phyloP scores from a whole-genome alignment of 2,113 vertebrate species.

The Eublepharis macularius region DNA sequence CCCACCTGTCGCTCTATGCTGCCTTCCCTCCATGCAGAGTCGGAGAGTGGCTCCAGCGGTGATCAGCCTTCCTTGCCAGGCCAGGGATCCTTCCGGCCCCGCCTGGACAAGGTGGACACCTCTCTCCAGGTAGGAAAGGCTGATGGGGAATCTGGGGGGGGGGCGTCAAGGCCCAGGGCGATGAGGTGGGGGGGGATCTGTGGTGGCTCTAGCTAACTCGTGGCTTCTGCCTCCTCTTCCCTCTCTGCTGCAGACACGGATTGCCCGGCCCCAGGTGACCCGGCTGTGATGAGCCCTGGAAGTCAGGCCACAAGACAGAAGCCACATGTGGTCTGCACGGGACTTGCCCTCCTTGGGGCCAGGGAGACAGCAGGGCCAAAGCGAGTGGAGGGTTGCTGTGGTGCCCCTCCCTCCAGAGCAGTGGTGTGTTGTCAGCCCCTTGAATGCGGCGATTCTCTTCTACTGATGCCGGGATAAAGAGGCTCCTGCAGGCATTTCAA shows the following conservation, averaged over 20 bases:
- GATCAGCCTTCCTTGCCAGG: neutral
- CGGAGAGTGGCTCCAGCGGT: neutral
- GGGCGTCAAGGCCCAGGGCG: neutral
- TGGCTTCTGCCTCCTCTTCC: rapidly evolving
- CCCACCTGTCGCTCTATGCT: neutral
- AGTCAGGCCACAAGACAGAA: neutral
- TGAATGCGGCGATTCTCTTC: no score
- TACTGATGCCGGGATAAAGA: no score
- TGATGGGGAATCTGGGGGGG: no score
- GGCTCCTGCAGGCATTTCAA: no score
- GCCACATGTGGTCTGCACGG: no score
- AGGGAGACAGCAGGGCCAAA: no score
- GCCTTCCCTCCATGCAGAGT: neutral
- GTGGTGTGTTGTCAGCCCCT: no score
- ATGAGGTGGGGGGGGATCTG: neutral
- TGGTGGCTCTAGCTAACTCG: neutral
- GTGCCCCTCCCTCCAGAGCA: no score
- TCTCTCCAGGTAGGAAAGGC: neutral
- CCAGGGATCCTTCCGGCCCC: neutral
- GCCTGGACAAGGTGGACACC: conserved; percentile 17
- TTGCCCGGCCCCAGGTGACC: conserved; percentile 13
- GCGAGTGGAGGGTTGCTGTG: no score
- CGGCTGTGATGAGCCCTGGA: neutral
- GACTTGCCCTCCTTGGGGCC: no score
- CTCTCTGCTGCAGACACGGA: neutral